Evolutionary conservation across 2,113 vertebrate species (phyloP).

Genomic region (Oreochromis tanganicae): DNA sequence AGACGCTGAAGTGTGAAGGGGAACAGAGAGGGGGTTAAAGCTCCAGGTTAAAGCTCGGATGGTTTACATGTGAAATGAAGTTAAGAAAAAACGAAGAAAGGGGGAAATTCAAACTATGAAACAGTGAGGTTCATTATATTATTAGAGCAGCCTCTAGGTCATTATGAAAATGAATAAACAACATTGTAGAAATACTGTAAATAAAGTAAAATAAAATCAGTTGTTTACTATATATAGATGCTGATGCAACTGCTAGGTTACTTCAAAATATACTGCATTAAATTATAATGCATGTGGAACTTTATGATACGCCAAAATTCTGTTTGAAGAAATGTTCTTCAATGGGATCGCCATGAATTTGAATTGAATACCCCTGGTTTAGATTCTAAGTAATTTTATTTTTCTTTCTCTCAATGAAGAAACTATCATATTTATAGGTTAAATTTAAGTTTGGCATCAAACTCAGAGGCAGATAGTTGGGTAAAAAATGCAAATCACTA

Average conservation of each 20-base stretch:
- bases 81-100: background rate
- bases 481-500: background rate
- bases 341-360: fast-evolving
- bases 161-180: background rate
- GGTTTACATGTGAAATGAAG: background rate
- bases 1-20: background rate
- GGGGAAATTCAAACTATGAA: background rate
- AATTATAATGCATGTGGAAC: fast-evolving
- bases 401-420: background rate
- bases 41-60: fast-evolving
- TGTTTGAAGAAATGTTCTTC: background rate
- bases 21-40: background rate
- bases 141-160: background rate
- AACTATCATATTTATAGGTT: fast-evolving
- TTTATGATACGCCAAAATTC: fast-evolving
- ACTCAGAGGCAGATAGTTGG: background rate
- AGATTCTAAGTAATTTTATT: background rate
- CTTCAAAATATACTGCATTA: background rate
- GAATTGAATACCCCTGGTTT: background rate
- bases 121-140: background rate
- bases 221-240: background rate
- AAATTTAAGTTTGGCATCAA: background rate
- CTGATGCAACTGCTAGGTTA: background rate
- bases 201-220: background rate
- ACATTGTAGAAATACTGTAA: background rate